Conservation (phyloP, 2,113 vertebrate species). For the Tringa solitaria region DNA sequence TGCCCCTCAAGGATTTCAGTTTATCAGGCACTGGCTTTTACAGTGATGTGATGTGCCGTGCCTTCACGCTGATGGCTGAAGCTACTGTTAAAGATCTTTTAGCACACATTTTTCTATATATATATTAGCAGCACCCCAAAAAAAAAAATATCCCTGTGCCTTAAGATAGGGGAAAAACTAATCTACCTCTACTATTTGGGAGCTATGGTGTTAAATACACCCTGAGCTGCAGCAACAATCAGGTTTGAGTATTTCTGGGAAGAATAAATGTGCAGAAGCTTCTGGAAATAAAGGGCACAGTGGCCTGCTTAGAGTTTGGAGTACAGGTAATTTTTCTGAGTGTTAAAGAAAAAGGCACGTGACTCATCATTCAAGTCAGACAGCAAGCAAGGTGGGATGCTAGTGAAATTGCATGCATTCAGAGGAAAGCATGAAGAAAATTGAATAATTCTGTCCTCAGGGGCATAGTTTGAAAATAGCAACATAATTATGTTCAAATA, state of each 20-base stretch:
- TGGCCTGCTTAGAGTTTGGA: not conserved
- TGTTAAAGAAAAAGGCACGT: not conserved
- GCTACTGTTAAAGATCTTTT: not conserved
- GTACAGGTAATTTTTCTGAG: not conserved
- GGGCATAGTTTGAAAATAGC: not conserved
- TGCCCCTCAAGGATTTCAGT: not conserved
- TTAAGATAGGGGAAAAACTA: not conserved
- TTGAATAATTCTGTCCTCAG: not conserved
- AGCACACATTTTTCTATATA: not conserved
- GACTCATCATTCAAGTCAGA: slow-evolving; percentile 2
- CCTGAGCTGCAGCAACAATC: not conserved
- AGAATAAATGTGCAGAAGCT: not conserved
- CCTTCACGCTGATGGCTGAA: not conserved
- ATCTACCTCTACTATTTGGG: not conserved
- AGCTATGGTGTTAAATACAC: not conserved
- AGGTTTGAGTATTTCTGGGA: not conserved
- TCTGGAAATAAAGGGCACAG: not conserved
- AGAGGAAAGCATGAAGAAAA: not conserved
- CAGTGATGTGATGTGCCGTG: not conserved
- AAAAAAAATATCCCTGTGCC: not conserved
- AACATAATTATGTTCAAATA: not conserved
- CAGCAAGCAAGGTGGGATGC: not conserved
- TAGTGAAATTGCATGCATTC: not conserved
- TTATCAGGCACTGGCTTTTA: not conserved
- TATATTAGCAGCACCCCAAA: not conserved